phyloP scores from a whole-genome alignment of 2,797 vertebrate species.

The Harpagifer antarcticus region DNA sequence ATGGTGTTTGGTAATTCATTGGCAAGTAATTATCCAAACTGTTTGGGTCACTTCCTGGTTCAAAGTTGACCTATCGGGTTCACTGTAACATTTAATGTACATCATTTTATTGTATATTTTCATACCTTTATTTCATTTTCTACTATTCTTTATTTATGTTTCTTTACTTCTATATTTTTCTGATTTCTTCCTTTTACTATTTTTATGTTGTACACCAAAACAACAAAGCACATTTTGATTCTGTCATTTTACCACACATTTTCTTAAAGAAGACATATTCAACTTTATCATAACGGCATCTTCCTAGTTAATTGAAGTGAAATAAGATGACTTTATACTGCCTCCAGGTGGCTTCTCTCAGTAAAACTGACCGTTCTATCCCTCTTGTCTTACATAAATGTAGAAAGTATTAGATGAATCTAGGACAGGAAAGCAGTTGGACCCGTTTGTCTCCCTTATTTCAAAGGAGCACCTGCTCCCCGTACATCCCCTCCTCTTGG shows the following conservation, averaged over 20 bases:
- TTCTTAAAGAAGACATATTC: background rate
- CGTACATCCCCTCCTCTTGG: background rate
- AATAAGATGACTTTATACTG: background rate
- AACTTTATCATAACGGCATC: background rate
- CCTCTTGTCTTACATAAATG: background rate
- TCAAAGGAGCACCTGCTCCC: background rate
- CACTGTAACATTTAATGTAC: too few relatives aligned
- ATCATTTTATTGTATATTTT: too few relatives aligned
- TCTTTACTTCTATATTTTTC: too few relatives aligned
- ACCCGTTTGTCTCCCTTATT: slow-evolving; percentile 50
- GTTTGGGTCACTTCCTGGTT: background rate
- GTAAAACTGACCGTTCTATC: background rate
- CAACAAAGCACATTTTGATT: too few relatives aligned
- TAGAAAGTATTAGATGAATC: background rate
- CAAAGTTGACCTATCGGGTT: background rate
- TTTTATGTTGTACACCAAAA: too few relatives aligned
- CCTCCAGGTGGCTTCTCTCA: background rate
- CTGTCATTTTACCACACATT: background rate
- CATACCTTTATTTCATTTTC: too few relatives aligned
- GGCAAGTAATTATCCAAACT: background rate
- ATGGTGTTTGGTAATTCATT: too few relatives aligned
- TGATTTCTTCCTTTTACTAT: too few relatives aligned
- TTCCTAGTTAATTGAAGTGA: background rate
- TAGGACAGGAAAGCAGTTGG: slow-evolving; percentile 11
- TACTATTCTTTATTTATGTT: too few relatives aligned